Base-by-base conservation (phyloP, 2,797 vertebrate species). In the Aratinga solstitialis region DNA sequence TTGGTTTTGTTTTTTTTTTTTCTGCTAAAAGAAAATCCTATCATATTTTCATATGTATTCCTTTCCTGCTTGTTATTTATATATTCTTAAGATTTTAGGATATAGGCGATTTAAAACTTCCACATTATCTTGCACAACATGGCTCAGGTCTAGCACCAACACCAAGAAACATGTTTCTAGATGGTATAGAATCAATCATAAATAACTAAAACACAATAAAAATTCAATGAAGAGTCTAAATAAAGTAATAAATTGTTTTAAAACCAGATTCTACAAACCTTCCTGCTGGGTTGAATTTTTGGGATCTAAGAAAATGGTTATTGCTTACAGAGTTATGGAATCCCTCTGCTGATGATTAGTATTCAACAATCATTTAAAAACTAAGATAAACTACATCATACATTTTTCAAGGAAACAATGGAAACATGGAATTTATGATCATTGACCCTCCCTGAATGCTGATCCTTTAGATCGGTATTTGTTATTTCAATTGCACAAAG, bases 401-500 rank as follows among this genome's bases (percentile, higher is more conserved):
- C 71, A 58, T 87, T 95, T 95, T 83, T 82, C 78, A 87, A 62
- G 66, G 21, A 87, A 69, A 90, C 78, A 80, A 84, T 51, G 71
- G 58, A 87, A 93, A 91, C 73, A 20, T 65, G 79, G 90, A 78
- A 96, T 94, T 77, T 94, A 58, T 89, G 84, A 82, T 85, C 66
- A 92, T 63, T 88, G 84, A 82, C 45, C 96, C 91, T 62, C 76
- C 91, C 85, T 89, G 86, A 93, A 96, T 94, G 93, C 77, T 88
- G 93, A 92, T 76, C 82, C 84, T 51, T 40, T 56, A 88, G 53
- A 63, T 95, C 90, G 90, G 83, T 94, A 51, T 84, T 75, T 97
- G 92, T 84, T 89, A 84, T 38, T 42, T 87, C 62, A 54, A 86
- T 72, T 94, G 67, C 89, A 76, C 69, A 93, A 94, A 97, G 93